phyloP scores from a whole-genome alignment of 23 tunicate species.

The Ascidia mentula region DNA sequence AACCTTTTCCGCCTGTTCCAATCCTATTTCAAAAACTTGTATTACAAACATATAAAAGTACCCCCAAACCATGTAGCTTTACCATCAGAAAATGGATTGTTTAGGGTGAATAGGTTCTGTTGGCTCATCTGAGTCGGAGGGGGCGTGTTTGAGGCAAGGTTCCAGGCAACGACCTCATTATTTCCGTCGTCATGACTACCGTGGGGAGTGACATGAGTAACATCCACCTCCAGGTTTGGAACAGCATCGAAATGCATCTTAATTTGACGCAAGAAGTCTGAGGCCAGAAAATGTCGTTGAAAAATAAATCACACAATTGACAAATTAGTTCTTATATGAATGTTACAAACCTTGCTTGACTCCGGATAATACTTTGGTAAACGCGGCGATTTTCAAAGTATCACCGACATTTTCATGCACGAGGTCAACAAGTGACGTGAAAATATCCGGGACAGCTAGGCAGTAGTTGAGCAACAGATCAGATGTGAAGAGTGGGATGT shows the following conservation, averaged over 20 bases:
- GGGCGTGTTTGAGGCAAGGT: background rate
- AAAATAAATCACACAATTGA: background rate
- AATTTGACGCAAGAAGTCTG: background rate
- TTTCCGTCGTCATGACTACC: background rate
- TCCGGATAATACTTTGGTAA: background rate
- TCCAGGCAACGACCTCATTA: background rate
- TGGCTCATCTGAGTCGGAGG: background rate
- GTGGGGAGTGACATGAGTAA: background rate
- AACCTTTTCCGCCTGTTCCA: background rate
- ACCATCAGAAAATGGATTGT: slow-evolving; percentile 2
- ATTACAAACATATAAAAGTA: background rate
- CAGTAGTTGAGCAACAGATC: slow-evolving; percentile 24
- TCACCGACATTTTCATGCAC: slow-evolving; percentile 1
- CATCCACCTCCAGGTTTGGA: background rate
- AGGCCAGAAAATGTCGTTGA: background rate
- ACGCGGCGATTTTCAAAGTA: background rate
- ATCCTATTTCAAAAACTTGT: background rate
- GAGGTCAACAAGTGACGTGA: slow-evolving; percentile 1
- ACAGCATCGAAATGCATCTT: background rate
- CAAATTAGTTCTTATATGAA: background rate
- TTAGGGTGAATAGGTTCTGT: background rate
- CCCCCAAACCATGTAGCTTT: background rate
- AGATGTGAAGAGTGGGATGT: background rate
- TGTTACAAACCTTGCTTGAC: background rate
- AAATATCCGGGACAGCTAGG: background rate